These are phyloP conservation scores for Drosophila setosimentum DNA, from an alignment of 2,888 invertebrate species.

Conservation along the genomic window DNA sequence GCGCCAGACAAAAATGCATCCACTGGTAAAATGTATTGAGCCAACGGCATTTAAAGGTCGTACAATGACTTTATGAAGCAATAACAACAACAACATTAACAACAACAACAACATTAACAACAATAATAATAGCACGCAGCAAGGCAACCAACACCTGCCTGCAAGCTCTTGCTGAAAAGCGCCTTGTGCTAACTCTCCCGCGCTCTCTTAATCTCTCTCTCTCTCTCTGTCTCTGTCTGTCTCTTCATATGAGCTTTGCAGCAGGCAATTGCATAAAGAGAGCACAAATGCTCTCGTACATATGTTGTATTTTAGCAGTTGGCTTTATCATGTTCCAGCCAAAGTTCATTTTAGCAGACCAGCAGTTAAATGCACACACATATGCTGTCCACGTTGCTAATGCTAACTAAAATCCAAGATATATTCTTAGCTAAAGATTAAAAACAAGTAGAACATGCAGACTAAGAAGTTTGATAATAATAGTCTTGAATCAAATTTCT, in stretches of 20 bases:
- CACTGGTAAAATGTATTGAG: slow-evolving; percentile 52
- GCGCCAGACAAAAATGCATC: slow-evolving; percentile 25
- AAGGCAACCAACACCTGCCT: slow-evolving; percentile 42
- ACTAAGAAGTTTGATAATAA: background rate
- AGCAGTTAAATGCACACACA: background rate
- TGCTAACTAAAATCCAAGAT: too few relatives aligned
- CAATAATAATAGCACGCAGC: slow-evolving; percentile 2
- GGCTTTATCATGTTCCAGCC: background rate
- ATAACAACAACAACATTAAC: slow-evolving; percentile 8
- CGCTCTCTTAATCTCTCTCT: background rate
- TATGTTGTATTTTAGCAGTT: background rate
- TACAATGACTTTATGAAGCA: slow-evolving; percentile 63
- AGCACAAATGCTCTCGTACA: background rate
- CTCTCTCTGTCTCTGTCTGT: background rate
- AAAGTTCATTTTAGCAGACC: background rate
- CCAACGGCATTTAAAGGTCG: slow-evolving; percentile 68
- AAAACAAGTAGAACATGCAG: background rate
- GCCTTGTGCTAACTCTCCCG: slow-evolving; percentile 9
- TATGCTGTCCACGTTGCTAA: background rate
- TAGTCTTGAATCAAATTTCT: background rate
- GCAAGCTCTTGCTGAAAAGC: slow-evolving; percentile 13
- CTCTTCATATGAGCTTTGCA: slow-evolving; percentile 2
- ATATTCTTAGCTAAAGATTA: background rate
- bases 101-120: background rate
- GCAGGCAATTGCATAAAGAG: background rate